These are phyloP conservation scores for Sinocyclocheilus anshuiensis DNA, from an alignment of 2,113 vertebrate genomes.

Conservation along the genomic window DNA sequence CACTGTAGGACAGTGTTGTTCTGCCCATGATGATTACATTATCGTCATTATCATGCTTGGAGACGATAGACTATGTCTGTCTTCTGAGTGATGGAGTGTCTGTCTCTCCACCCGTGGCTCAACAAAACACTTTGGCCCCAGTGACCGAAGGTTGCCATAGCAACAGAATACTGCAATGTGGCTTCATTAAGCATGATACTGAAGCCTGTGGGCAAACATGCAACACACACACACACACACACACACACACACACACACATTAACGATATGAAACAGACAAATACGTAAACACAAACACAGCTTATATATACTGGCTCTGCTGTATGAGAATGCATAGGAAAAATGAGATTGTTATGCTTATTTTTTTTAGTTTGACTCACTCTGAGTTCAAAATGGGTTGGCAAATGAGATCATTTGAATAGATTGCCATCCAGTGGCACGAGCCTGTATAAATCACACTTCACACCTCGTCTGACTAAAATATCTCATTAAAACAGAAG, in stretches of 20 bases:
- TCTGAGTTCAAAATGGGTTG: neutral
- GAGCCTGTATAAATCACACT: neutral
- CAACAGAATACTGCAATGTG: constrained; percentile 62
- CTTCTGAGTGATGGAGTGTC: constrained; percentile 15
- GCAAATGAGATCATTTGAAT: neutral
- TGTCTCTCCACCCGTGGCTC: neutral
- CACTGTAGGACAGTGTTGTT: neutral
- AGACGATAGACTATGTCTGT: neutral
- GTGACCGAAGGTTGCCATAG: constrained; percentile 62
- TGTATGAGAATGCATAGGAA: neutral
- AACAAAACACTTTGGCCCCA: constrained; percentile 56
- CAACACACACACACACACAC: constrained; percentile 12
- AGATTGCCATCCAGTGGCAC: constrained; percentile 30
- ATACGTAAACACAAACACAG: no score
- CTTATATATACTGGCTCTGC: neutral
- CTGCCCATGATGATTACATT: neutral
- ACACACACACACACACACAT: neutral
- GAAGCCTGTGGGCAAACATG: constrained; percentile 45
- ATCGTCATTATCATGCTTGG: constrained; percentile 18
- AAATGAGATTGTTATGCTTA: neutral
- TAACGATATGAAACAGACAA: neutral
- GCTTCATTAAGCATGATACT: constrained; percentile 53
- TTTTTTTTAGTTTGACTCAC: neutral
- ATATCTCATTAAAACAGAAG: neutral
- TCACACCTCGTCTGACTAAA: neutral